phyloP scores from a whole-genome alignment of 2,888 invertebrate genomes.

The Biston betularia region DNA sequence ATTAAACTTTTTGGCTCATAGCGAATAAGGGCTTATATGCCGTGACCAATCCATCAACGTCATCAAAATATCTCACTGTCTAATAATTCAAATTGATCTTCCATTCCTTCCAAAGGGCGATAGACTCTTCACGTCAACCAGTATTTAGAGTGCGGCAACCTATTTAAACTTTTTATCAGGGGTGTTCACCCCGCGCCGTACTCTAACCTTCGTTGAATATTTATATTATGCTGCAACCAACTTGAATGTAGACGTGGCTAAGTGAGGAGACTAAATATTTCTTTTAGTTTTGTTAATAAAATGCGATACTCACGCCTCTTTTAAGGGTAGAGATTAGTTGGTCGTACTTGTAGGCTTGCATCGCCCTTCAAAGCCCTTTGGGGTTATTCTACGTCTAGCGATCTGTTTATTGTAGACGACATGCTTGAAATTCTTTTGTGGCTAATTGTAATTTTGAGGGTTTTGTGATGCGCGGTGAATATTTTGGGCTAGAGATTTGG shows the following conservation, averaged over 20 bases:
- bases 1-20: too few species aligned
- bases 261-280: background rate
- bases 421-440: constrained; percentile 25
- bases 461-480: background rate
- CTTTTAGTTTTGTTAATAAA: background rate
- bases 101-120: constrained; percentile 10
- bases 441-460: constrained; percentile 14
- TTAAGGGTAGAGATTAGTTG: background rate
- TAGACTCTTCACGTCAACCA: constrained; percentile 38
- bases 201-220: constrained; percentile 72
- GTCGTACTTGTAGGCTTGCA: constrained; percentile 28
- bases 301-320: background rate
- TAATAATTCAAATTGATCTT: background rate
- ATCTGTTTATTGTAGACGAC: constrained; percentile 58
- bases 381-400: constrained; percentile 25
- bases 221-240: constrained; percentile 58
- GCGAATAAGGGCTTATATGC: too few species aligned
- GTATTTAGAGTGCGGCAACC: constrained; percentile 42
- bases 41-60: too few species aligned
- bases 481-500: too few species aligned
- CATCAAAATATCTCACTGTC: too few species aligned
- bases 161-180: constrained; percentile 64
- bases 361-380: constrained; percentile 50
- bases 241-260: background rate
- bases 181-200: constrained; percentile 52